Evolutionary conservation across 1,140 invertebrate genomes (phyloP).

Genomic region (Heliconius congener): DNA sequence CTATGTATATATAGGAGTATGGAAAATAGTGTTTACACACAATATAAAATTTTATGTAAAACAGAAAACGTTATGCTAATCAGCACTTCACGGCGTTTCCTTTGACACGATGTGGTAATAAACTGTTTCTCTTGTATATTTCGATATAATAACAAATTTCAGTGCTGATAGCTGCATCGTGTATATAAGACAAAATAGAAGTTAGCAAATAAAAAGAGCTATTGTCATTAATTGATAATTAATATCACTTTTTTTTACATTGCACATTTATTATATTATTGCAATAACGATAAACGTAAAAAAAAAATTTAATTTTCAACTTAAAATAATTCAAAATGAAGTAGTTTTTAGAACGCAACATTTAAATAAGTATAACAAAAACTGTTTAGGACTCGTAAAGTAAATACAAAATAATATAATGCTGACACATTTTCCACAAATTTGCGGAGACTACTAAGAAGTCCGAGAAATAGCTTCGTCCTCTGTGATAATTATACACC

Average conservation of each 20-base stretch:
- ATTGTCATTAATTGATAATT: too few relatives aligned
- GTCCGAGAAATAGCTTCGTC: background rate
- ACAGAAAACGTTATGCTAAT: background rate
- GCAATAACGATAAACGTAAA: too few relatives aligned
- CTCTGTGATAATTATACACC: too few relatives aligned
- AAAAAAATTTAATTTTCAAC: too few relatives aligned
- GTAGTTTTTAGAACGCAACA: background rate
- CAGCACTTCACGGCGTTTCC: background rate
- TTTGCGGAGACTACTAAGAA: background rate
- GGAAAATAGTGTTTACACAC: background rate
- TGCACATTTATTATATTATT: too few relatives aligned
- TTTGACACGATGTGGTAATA: background rate
- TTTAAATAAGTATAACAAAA: background rate
- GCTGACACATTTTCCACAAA: background rate
- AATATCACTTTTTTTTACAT: too few relatives aligned
- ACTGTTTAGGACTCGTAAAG: background rate
- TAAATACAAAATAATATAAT: background rate
- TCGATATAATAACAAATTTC: background rate
- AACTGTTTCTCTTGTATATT: constrained; percentile 1
- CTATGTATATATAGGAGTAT: background rate
- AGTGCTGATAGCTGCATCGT: too few relatives aligned
- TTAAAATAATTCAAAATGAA: too few relatives aligned
- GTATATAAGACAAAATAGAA: background rate
- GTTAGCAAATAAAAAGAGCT: background rate
- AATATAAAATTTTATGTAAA: background rate